phyloP scores from a whole-genome alignment of 2,113 vertebrate species.

The Coreoperca whiteheadi region DNA sequence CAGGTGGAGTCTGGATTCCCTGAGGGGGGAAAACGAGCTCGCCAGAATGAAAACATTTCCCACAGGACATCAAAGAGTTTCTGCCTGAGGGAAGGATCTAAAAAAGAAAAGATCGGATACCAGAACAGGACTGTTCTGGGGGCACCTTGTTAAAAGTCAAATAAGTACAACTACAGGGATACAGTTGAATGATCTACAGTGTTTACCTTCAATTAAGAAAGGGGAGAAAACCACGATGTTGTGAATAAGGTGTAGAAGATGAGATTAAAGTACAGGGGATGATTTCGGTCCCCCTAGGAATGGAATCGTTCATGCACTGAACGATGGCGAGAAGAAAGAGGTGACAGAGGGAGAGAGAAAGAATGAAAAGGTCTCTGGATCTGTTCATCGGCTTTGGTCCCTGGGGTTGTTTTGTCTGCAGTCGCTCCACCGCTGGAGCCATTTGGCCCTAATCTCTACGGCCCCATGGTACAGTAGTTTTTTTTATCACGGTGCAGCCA shows the following conservation, averaged over 20 bases:
- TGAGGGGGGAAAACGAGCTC: conserved; percentile 56
- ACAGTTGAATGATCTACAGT: conserved; percentile 27
- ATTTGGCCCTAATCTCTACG: conserved; percentile 44
- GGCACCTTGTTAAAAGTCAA: conserved; percentile 46
- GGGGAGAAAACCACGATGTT: not conserved
- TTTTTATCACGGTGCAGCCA: conserved; percentile 29
- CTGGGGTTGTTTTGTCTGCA: conserved; percentile 57
- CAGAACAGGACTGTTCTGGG: conserved; percentile 39
- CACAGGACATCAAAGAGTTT: conserved; percentile 31
- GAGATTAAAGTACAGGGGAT: not conserved
- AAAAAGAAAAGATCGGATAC: not conserved
- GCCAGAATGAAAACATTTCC: conserved; percentile 46
- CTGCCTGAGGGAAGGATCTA: not conserved
- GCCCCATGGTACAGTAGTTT: conserved; percentile 32
- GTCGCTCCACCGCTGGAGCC: conserved; percentile 32
- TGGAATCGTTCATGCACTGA: conserved; percentile 20
- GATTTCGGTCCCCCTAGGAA: not conserved
- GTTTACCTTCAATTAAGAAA: conserved; percentile 22
- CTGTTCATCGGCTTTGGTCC: conserved; percentile 63
- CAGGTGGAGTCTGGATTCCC: conserved; percentile 68
- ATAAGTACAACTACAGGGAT: conserved; percentile 10
- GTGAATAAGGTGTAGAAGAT: conserved; percentile 1
- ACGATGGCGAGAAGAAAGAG: not conserved
- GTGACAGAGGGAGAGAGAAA: conserved; percentile 24
- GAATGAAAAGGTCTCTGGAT: conserved; percentile 54